Base-by-base conservation (phyloP, 1,140 invertebrate species). In the Aphaenogaster floridana region DNA sequence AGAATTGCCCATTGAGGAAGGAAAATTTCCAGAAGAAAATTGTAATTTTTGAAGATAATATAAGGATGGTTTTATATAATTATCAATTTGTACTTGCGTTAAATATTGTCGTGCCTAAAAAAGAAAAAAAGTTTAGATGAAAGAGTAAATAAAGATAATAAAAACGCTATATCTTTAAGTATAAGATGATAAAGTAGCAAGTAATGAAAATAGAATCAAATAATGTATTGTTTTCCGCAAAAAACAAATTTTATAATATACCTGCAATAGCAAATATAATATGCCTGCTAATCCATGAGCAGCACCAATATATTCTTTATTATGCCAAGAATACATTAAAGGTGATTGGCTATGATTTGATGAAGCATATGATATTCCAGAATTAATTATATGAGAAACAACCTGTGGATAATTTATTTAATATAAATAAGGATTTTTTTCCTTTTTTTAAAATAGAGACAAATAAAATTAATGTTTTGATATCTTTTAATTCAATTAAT, bases 251-350 rank as follows among this genome's bases (percentile, higher is more conserved):
- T 28, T 63, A 68, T 34, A 54, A 63, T 36, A 36, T 90, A 98
- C 98, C 96, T 98, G 96, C 71, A 99, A 94, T 13, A 99, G 93
- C 80, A 98, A 96, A 93, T 97, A 98, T 13, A 98, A 92, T 94
- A 99, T 99, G 15, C 98, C 98, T 90, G 97, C 96, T 84, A 98
- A 93, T 15, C 98, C 98, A 96, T 99, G 98, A 87, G 98, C 98
- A 45, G 97, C 98, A 17, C 98, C 98, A 77, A 98, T 94, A 93
- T 99, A 99, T 91, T 97, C 96, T 93, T 97, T 97, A n/a, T 97
- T 97, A 95, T 99, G 98, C 98, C 98, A 99, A 90, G 97, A 95
- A 95, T 97, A 99, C 96, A 98, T 97, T 28, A 99, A 94, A 3
- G 98, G 97, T 89, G 96, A 96, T 68, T 96, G 95, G 79, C 93